Conservation (phyloP, 35 echinoderm and acorn worm genomes). For the Heliocidaris erythrogramma region DNA sequence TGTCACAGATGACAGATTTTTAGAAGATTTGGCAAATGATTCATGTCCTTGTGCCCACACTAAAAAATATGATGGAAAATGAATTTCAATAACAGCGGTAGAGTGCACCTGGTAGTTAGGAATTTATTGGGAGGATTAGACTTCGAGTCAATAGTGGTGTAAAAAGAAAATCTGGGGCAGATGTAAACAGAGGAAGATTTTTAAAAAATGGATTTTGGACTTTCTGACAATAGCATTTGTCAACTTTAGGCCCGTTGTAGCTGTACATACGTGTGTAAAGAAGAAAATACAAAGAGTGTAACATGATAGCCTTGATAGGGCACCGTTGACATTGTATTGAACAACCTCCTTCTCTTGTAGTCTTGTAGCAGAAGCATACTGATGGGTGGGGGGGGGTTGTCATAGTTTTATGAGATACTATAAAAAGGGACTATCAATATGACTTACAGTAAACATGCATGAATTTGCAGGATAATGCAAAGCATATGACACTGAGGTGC, state of each 20-base stretch:
- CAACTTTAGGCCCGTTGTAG: not conserved
- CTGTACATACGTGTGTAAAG: not conserved
- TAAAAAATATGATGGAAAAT: not conserved
- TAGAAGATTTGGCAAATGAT: not conserved
- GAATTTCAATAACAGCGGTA: not conserved
- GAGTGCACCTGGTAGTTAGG: not conserved
- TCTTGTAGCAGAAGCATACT: too few relatives aligned
- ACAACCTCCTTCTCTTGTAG: not conserved
- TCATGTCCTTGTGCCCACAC: not conserved
- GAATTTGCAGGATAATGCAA: too few relatives aligned
- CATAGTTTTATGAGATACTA: too few relatives aligned
- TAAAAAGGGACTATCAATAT: too few relatives aligned
- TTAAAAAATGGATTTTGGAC: constrained; percentile 11
- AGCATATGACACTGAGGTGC: too few relatives aligned
- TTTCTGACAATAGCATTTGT: not conserved
- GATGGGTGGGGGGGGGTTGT: too few relatives aligned
- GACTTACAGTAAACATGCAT: too few relatives aligned
- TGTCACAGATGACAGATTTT: constrained; percentile 12
- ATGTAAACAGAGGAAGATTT: not conserved
- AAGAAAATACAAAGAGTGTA: not conserved
- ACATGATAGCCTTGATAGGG: not conserved
- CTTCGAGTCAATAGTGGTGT: not conserved
- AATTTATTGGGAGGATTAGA: not conserved
- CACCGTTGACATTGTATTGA: not conserved
- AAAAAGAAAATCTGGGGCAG: not conserved